These are phyloP conservation scores for Danionella cerebrum DNA, from an alignment of 2,113 vertebrate species.

Conservation along the genomic window DNA sequence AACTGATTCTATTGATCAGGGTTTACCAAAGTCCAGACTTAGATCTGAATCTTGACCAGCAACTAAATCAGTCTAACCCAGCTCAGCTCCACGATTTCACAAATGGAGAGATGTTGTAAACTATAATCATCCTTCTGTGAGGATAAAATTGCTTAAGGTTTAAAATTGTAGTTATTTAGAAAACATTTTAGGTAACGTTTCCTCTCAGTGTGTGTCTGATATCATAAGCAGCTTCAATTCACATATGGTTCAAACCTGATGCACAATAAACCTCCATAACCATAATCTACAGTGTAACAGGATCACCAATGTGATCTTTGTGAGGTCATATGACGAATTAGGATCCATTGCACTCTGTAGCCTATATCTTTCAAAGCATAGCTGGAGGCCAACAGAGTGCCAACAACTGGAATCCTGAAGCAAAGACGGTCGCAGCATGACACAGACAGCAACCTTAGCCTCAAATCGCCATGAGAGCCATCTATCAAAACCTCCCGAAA, in stretches of 20 bases:
- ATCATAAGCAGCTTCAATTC: too few species aligned
- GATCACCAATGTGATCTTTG: constrained; percentile 28
- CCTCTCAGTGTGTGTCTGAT: too few species aligned
- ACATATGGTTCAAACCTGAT: not conserved
- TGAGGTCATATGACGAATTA: constrained; percentile 31
- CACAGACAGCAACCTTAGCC: constrained; percentile 18
- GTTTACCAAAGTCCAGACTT: too few species aligned
- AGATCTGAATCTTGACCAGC: too few species aligned
- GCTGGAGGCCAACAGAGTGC: constrained; percentile 46
- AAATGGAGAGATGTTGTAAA: too few species aligned
- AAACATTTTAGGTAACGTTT: too few species aligned
- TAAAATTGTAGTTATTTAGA: too few species aligned
- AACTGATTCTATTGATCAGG: too few species aligned
- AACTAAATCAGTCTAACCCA: too few species aligned
- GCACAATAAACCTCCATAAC: constrained; percentile 10
- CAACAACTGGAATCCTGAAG: constrained; percentile 48
- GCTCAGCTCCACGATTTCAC: too few species aligned
- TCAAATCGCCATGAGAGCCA: constrained; percentile 21
- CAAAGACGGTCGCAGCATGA: not conserved
- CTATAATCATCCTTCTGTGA: too few species aligned
- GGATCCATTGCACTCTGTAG: constrained; percentile 36
- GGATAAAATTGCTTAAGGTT: too few species aligned
- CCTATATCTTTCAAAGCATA: constrained; percentile 16
- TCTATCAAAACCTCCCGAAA: constrained; percentile 22
- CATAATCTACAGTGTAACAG: constrained; percentile 33